Base-by-base conservation (phyloP, 1,140 invertebrate species). In the Drosophila pallidifrons region DNA sequence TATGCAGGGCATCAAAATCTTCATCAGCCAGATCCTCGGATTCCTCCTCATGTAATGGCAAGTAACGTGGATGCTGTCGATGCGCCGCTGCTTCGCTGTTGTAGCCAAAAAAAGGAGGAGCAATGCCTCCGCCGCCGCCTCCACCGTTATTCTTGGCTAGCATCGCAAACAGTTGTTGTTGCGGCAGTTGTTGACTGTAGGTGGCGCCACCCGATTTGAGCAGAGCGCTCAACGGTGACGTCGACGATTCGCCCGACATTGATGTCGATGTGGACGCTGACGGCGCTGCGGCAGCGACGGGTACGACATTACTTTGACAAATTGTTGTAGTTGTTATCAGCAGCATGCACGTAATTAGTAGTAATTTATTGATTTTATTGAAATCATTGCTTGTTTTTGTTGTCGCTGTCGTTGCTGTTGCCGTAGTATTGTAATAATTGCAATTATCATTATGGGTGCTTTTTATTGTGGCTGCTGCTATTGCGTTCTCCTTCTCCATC, bases 341-440 rank as follows among this genome's bases (percentile, higher is more conserved):
- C 64, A 89, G 73, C 65, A 91, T 82, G 72, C 77, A 81, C 74
- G 89, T 91, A 85, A 91, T 89, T 91, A 91, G 81, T 78, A 81
- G 71, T 77, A 91, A 82, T 91, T 91, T 91, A 91, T 91, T 91
- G 89, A 91, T 81, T 88, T 89, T 91, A 89, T 89, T 91, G 77
- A 89, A 89, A 81, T 89, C 85, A 89, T 79, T 81, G 70, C 45
- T 69, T 10, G 46, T 57, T 68, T 64, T 85, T 79, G 81, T 77
- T 25, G 20, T 25, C 20, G 20, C 20, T 25, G 20, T 25, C 20
- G 20, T 25, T 25, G 20, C 20, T 25, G 20, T 25, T 25, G 20
- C 20, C 20, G 20, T 25, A 47, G 66, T 79, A 79, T 32, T 71
- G n/a, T 43, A 43, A 87, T 85, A 89, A 85, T 89, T 89, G 78